Evolutionary conservation across 2,113 vertebrate species (phyloP), one percentile per base, ranked within the genome.

Genomic region (Miniopterus natalensis): DNA sequence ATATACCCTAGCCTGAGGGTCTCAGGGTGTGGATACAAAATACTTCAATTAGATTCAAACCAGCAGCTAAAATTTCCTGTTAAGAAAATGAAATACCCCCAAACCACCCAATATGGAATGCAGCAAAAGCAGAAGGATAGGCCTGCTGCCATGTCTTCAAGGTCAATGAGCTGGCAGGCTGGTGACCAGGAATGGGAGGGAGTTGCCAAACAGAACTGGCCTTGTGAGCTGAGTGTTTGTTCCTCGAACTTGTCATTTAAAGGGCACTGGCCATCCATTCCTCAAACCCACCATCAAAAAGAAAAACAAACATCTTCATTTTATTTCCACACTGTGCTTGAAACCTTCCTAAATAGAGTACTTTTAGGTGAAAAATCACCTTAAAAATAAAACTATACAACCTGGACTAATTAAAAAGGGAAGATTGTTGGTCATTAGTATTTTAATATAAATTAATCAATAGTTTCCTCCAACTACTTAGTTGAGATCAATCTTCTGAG

Each of bases 41-140:
- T 80, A 42, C 83, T 93, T 95, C 90, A 95, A 87, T 94, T 90
- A 96, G 92, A 96, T 97, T 95, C 88, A 95, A 95, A 88, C 86
- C 74, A 96, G 77, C 70, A 96, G 93, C 73, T 95, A 93, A 96
- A 96, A 86, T 88, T 96, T 97, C 77, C 92, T 94, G 51, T 90
- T 90, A 92, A 92, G 91, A 96, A 96, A 94, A 42, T 85, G 71
- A 96, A 96, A 94, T 95, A 78, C 36, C 47, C 55, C 57, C 23
- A 57, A 85, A 47, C 2, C 65, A 42, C 45, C 49, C 14, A 55
- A 31, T 49, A 59, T 4, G 31, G 74, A 94, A 93, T 45, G 63
- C 27, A 65, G 70, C 40, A 31, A 92, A 95, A 42, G n/a, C 49
- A 55, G 88, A 83, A 68, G 53, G 20, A 17, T 25, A 80, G 57